Percentiles rank a stretch among this genome's conserved stretches.
These are phyloP conservation scores for Rhodeus uyekii DNA, from an alignment of 2,797 vertebrate genomes.

Conservation along the genomic window DNA sequence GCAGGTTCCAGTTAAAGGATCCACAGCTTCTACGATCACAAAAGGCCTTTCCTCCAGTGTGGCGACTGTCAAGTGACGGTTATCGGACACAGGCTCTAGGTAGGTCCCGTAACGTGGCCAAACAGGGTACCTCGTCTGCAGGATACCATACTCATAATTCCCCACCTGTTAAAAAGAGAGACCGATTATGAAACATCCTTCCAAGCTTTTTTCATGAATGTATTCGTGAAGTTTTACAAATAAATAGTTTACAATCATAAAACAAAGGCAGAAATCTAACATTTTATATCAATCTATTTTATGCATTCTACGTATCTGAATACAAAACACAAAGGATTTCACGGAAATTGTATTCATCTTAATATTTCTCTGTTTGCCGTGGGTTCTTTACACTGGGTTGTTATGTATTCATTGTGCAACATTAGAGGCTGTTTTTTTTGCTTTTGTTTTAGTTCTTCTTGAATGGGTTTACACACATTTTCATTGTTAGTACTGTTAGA, in stretches of 20 bases:
- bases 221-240: not conserved
- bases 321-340: not conserved
- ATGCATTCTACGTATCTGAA: not conserved
- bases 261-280: not conserved
- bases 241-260: not conserved
- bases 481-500: constrained; percentile 20
- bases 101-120: constrained; percentile 93
- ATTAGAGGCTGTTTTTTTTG: too few relatives aligned
- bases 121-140: constrained; percentile 95
- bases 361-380: constrained; percentile 25
- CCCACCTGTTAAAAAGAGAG: constrained; percentile 81
- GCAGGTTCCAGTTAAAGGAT: constrained; percentile 88
- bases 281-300: not conserved
- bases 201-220: not conserved
- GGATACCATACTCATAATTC: constrained; percentile 87
- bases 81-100: constrained; percentile 89
- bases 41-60: constrained; percentile 96
- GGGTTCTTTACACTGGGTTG: constrained; percentile 20
- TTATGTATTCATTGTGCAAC: constrained; percentile 35
- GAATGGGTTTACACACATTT: constrained; percentile 7
- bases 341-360: constrained; percentile 18
- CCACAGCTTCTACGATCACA: constrained; percentile 94
- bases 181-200: not conserved
- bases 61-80: constrained; percentile 93
- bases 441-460: constrained; percentile 29